Evolutionary conservation across 2,888 invertebrate genomes (phyloP).

Genomic region (Drosophila ustulata): DNA sequence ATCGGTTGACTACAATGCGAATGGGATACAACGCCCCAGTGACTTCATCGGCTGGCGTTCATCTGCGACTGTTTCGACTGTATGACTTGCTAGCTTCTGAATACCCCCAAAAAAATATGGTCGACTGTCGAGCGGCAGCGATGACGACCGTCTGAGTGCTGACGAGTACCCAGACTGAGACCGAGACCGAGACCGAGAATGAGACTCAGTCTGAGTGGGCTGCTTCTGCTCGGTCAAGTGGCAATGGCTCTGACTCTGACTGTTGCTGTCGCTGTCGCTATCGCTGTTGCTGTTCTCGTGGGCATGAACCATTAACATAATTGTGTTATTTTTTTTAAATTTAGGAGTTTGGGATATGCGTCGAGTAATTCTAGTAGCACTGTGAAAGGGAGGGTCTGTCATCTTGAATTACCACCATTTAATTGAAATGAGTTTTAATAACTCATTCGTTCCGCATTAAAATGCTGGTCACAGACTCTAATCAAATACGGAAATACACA

Average conservation of each 20-base stretch:
- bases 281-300: conserved; percentile 33
- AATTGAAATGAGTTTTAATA: conserved; percentile 30
- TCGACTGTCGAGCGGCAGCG: conserved; percentile 9
- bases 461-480: conserved; percentile 24
- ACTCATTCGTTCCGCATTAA: conserved; percentile 21
- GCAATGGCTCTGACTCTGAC: conserved; percentile 37
- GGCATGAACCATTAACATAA: conserved; percentile 67
- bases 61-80: conserved; percentile 44
- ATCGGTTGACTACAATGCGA: conserved; percentile 29
- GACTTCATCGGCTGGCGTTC: conserved; percentile 68
- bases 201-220: conserved; percentile 40
- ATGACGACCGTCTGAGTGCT: conserved; percentile 41
- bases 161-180: conserved; percentile 21
- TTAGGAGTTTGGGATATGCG: conserved; percentile 24
- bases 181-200: background rate
- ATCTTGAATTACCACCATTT: conserved; percentile 35
- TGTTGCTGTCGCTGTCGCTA: background rate
- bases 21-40: conserved; percentile 65
- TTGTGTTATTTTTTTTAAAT: conserved; percentile 43
- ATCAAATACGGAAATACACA: conserved; percentile 7
- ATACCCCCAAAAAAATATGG: conserved; percentile 37
- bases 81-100: conserved; percentile 16
- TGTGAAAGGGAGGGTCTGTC: conserved; percentile 23
- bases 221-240: conserved; percentile 48
- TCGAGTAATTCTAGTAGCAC: conserved; percentile 29